Evolutionary conservation across 2,888 invertebrate species (phyloP).

Genomic region (Cistogaster globosa): DNA sequence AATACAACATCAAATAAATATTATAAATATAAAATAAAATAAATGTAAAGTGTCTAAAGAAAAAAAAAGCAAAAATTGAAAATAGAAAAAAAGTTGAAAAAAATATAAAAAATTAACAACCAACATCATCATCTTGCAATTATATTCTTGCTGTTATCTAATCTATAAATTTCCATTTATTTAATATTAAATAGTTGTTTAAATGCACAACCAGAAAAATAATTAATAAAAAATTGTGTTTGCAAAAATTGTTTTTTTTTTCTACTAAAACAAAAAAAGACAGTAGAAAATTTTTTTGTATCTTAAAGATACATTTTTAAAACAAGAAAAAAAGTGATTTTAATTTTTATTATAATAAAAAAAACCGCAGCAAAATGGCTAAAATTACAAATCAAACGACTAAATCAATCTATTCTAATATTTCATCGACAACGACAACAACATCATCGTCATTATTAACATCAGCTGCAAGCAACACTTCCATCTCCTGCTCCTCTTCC

Average conservation of each 20-base stretch:
- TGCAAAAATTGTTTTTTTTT: constrained; percentile 19
- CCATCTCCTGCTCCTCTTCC: neutral
- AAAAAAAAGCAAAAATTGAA: constrained; percentile 2
- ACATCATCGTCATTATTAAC: constrained; percentile 21
- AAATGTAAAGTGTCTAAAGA: constrained; percentile 23
- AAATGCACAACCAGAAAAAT: constrained; percentile 40
- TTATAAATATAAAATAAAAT: constrained; percentile 41
- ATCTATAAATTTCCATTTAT: constrained; percentile 69
- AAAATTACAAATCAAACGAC: constrained; percentile 61
- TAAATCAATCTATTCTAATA: constrained; percentile 52
- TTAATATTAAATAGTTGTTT: constrained; percentile 41
- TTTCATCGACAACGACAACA: constrained; percentile 34
- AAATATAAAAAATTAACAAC: constrained; percentile 13
- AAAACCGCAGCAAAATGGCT: constrained; percentile 66
- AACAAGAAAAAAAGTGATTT: constrained; percentile 40
- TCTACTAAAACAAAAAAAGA: constrained; percentile 18
- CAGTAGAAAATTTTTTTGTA: constrained; percentile 9
- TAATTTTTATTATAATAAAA: constrained; percentile 30
- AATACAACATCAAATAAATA: constrained; percentile 34
- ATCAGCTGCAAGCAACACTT: constrained; percentile 12
- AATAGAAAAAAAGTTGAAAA: constrained; percentile 36
- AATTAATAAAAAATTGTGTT: constrained; percentile 30
- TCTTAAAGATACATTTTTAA: constrained; percentile 47
- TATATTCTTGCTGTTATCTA: constrained; percentile 65
- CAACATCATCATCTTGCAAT: constrained; percentile 40